Evolutionary conservation across 2,888 invertebrate species (phyloP).

Genomic region (Caradrina clavipalpis): DNA sequence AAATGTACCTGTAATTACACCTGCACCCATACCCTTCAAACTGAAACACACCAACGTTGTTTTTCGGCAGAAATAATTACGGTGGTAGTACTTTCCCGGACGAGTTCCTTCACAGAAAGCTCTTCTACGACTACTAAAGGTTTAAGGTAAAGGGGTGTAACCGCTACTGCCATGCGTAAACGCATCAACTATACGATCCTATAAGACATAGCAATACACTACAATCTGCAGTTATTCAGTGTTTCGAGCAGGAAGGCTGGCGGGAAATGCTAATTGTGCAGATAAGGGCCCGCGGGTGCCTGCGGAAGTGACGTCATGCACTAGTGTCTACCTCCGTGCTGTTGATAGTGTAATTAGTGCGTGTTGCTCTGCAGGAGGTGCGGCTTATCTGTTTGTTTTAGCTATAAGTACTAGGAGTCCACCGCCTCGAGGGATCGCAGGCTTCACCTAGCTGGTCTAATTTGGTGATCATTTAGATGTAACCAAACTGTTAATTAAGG

Average conservation of each 20-base stretch:
- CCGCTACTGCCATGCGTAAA: no score
- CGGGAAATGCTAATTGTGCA: constrained; percentile 71
- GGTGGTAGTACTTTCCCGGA: no score
- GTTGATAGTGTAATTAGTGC: constrained; percentile 50
- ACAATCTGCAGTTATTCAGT: constrained; percentile 23
- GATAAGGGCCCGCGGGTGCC: constrained; percentile 69
- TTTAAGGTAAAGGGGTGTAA: no score
- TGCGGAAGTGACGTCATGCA: constrained; percentile 68
- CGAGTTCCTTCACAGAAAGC: no score
- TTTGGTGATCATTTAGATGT: no score
- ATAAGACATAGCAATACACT: neutral
- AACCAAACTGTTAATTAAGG: no score
- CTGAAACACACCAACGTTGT: no score
- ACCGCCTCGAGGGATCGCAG: neutral
- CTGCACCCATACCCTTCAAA: no score
- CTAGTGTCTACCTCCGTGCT: constrained; percentile 53
- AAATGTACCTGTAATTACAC: no score
- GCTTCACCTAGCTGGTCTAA: neutral
- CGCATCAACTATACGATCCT: neutral
- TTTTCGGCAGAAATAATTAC: no score
- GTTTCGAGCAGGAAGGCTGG: constrained; percentile 47
- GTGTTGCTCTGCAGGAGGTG: constrained; percentile 22
- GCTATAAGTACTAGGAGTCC: neutral
- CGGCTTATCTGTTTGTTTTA: constrained; percentile 19
- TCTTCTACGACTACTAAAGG: no score